A percentile compares a stretch with the other conserved stretches of the same genome.
These are phyloP conservation scores for Paramormyrops kingsleyae DNA, from an alignment of 2,113 vertebrate species.

Conservation along the genomic window DNA sequence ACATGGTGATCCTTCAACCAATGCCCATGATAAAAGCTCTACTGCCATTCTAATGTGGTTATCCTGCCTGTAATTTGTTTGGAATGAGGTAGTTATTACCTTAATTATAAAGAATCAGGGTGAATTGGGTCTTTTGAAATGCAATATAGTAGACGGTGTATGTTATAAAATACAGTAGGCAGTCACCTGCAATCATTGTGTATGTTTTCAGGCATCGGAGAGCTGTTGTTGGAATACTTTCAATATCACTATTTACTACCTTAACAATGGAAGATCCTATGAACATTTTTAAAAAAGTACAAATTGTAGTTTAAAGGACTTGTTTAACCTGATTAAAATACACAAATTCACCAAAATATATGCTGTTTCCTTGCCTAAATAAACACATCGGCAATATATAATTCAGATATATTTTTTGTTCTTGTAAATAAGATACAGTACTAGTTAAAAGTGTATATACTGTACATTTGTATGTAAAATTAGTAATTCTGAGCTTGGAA, in stretches of 20 bases:
- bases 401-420: not conserved
- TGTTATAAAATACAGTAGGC: not conserved
- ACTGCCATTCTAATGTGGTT: constrained; percentile 4
- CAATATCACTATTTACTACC: not conserved
- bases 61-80: not conserved
- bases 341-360: not conserved
- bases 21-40: not conserved
- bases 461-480: not conserved
- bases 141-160: not conserved
- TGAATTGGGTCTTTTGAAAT: not conserved
- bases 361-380: not conserved
- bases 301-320: not conserved
- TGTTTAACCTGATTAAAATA: not conserved
- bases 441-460: not conserved
- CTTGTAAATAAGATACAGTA: not conserved
- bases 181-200: not conserved
- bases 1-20: not conserved
- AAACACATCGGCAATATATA: not conserved
- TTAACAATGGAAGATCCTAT: not conserved
- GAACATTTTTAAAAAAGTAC: not conserved
- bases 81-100: not conserved
- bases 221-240: not conserved
- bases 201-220: not conserved
- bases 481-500: not conserved
- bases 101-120: not conserved